Conservation (phyloP, 1,140 invertebrate species). For the Cydia amplana region DNA sequence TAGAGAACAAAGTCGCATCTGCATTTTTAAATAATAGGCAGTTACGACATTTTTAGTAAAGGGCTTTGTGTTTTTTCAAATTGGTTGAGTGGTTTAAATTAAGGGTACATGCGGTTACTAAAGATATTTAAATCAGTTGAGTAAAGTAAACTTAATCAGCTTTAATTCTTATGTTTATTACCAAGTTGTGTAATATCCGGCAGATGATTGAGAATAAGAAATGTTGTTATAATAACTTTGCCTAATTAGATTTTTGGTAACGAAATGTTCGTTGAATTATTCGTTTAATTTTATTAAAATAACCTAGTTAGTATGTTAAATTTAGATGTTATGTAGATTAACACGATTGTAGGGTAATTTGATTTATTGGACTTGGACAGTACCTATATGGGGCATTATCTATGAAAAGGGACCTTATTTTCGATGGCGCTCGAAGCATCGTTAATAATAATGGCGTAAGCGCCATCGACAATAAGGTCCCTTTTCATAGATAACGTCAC, state of each 20-base stretch:
- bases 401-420: no score
- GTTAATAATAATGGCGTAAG: no score
- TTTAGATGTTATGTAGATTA: neutral
- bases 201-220: neutral
- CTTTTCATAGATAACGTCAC: no score
- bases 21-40: neutral
- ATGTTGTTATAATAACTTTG: neutral
- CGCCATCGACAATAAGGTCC: no score
- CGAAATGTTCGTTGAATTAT: neutral
- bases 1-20: neutral
- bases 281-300: neutral
- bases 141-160: neutral
- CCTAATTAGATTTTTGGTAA: neutral
- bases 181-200: neutral
- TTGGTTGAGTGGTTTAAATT: slow-evolving; percentile 11
- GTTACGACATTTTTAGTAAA: neutral
- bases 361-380: no score
- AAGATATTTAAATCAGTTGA: slow-evolving; percentile 13
- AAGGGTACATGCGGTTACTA: neutral
- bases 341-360: no score
- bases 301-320: neutral
- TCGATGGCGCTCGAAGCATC: no score
- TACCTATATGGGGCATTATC: no score
- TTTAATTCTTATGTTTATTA: slow-evolving; percentile 12
- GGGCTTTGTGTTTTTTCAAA: slow-evolving; percentile 22